Conservation (phyloP, 1,140 invertebrate genomes). For the Harpegnathos saltator region DNA sequence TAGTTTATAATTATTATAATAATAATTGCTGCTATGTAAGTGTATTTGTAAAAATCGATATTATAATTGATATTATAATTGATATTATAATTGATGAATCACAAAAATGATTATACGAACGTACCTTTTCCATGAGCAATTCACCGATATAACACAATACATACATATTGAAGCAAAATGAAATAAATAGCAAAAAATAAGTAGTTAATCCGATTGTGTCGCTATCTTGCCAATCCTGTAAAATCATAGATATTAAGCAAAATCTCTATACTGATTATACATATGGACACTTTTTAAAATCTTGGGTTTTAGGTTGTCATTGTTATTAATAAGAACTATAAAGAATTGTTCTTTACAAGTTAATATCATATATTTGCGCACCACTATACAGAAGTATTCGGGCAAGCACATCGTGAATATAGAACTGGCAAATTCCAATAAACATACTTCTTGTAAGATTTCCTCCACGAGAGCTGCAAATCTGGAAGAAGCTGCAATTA, state of each 20-base stretch:
- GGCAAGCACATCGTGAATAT: conserved; percentile 52
- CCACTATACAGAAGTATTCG: conserved; percentile 64
- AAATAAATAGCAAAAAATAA: conserved; percentile 48
- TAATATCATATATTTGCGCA: conserved; percentile 9
- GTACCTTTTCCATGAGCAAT: conserved; percentile 56
- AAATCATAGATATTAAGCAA: conserved; percentile 11
- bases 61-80: no score
- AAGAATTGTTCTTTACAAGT: no score
- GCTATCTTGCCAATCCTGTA: conserved; percentile 66
- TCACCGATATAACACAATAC: conserved; percentile 69
- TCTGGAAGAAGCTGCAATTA: conserved; percentile 10
- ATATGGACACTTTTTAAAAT: neutral
- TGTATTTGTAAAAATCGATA: neutral
- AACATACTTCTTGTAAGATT: conserved; percentile 58
- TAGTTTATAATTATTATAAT: neutral
- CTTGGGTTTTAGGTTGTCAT: no score
- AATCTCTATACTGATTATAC: neutral
- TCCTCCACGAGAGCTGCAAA: conserved; percentile 32
- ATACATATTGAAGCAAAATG: conserved; percentile 65
- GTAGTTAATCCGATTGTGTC: conserved; percentile 55
- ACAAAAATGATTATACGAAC: neutral
- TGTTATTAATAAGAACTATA: no score
- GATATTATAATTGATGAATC: neutral
- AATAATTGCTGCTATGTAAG: neutral
- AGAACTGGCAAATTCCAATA: conserved; percentile 48